phyloP scores from a whole-genome alignment of 2,113 vertebrate genomes.

The Lepus europaeus region DNA sequence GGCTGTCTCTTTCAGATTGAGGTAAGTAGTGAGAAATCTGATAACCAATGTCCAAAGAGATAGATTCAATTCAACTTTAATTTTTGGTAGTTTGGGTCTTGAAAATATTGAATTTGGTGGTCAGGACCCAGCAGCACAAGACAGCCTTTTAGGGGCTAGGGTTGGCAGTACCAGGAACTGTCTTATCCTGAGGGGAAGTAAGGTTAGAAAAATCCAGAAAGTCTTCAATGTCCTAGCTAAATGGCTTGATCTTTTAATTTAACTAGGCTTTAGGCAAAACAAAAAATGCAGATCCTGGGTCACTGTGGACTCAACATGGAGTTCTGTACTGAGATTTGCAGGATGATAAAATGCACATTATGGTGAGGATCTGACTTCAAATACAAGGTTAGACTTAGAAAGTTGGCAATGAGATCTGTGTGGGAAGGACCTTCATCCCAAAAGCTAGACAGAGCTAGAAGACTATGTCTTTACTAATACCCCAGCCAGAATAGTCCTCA shows the following conservation, averaged over 20 bases:
- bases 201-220: background rate
- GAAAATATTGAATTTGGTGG: background rate
- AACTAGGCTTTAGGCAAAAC: background rate
- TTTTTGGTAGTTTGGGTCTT: background rate
- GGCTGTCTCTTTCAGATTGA: background rate
- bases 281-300: background rate
- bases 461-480: background rate
- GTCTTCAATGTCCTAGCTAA: background rate
- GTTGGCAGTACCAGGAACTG: background rate
- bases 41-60: slow-evolving; percentile 30
- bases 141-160: background rate
- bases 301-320: background rate
- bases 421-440: background rate
- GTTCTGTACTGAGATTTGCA: background rate
- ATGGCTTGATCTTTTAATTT: background rate
- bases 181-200: background rate
- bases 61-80: background rate
- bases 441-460: background rate
- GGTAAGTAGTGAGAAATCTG: slow-evolving; percentile 7
- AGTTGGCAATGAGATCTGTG: background rate
- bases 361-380: background rate
- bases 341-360: background rate
- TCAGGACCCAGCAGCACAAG: too few species aligned
- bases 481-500: background rate
- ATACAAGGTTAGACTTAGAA: background rate